These are phyloP conservation scores for Pogoniulus pusillus DNA, from an alignment of 2,797 vertebrate species.

Conservation along the genomic window DNA sequence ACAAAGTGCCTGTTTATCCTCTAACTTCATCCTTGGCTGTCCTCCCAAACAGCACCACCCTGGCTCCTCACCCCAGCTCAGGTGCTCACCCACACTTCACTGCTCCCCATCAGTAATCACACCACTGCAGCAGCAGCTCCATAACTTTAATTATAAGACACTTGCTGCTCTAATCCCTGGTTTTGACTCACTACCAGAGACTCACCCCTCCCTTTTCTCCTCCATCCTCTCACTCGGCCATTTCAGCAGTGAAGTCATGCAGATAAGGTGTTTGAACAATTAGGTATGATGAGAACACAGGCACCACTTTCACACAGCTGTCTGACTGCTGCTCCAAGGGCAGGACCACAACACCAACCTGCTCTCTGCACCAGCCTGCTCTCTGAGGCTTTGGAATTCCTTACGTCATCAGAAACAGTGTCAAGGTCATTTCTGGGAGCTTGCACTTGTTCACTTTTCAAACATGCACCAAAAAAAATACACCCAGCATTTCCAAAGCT, in stretches of 20 bases:
- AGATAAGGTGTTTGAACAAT: constrained; percentile 13
- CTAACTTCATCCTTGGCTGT: not conserved
- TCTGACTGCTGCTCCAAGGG: not conserved
- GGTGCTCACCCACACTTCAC: not conserved
- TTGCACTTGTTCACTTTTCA: not conserved
- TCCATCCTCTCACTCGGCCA: not conserved
- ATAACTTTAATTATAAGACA: constrained; percentile 54
- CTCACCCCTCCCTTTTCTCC: not conserved
- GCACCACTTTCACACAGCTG: not conserved
- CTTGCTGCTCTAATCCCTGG: constrained; percentile 39
- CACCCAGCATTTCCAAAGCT: not conserved
- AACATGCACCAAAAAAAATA: not conserved
- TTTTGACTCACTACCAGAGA: constrained; percentile 6
- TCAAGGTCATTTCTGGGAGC: not conserved
- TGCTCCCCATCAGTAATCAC: constrained; percentile 16
- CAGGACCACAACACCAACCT: not conserved
- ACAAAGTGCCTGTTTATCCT: too few species aligned
- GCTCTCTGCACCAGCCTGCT: not conserved
- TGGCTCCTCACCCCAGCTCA: not conserved
- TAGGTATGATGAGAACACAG: not conserved
- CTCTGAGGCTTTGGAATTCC: not conserved
- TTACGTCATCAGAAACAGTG: not conserved
- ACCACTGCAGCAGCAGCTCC: not conserved
- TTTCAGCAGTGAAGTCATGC: constrained; percentile 21
- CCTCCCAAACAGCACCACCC: not conserved